phyloP scores from a whole-genome alignment of 2,113 vertebrate genomes.

The Chamaetylas fuelleborni region DNA sequence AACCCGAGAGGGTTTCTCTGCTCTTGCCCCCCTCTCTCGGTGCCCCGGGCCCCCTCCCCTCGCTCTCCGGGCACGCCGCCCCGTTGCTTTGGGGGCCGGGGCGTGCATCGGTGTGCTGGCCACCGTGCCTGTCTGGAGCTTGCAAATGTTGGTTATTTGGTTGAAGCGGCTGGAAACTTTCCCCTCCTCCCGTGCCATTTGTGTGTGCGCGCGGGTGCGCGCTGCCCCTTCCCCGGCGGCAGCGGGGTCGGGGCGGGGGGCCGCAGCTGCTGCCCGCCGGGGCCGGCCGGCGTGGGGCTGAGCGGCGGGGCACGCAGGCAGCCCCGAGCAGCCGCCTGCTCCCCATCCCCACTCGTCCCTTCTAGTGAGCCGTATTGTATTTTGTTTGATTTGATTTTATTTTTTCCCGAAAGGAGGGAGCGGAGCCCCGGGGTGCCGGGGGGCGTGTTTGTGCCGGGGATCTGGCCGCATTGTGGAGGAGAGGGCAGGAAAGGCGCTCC shows the following conservation, averaged over 20 bases:
- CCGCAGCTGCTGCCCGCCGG: conserved; percentile 34
- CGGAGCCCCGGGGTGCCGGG: not conserved
- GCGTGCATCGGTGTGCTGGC: not conserved
- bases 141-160: not conserved
- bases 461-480: conserved; percentile 25
- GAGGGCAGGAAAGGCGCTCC: conserved; percentile 46
- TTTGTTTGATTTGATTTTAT: not conserved
- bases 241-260: not conserved
- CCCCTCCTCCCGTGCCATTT: conserved; percentile 35
- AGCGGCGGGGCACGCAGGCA: not conserved
- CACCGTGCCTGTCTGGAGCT: not conserved
- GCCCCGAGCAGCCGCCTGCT: not conserved
- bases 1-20: not conserved
- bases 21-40: not conserved
- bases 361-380: not conserved
- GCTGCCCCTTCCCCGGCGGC: conserved; percentile 6
- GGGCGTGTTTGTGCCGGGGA: conserved; percentile 15
- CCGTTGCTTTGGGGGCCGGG: conserved; percentile 5
- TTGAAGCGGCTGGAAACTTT: conserved; percentile 40
- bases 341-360: not conserved
- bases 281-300: not conserved
- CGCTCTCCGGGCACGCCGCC: conserved; percentile 11
- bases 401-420: not conserved
- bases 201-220: not conserved
- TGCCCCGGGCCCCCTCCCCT: not conserved